A percentile compares a stretch with the other conserved stretches of the same genome.
Conservation (phyloP, 2,888 invertebrate species). For the Trilocha varians region DNA sequence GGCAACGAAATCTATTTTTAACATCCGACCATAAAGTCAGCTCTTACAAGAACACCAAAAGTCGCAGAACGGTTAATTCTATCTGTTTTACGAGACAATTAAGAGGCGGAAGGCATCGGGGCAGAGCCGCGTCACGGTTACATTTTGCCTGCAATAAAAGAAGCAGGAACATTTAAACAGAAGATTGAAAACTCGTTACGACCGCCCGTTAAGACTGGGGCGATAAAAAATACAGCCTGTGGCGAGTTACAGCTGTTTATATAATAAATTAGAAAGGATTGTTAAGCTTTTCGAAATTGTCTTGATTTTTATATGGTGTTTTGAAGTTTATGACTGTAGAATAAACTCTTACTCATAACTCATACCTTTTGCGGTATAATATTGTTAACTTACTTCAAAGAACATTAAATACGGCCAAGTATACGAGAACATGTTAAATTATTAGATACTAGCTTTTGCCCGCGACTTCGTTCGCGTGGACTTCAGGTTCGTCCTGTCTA, state of each 20-base stretch:
- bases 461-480: no score
- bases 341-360: no score
- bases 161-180: constrained; percentile 44
- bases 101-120: constrained; percentile 40
- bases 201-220: constrained; percentile 29
- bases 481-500: no score
- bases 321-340: no score
- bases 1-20: background rate
- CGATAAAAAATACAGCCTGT: constrained; percentile 18
- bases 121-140: constrained; percentile 36
- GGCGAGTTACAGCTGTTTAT: constrained; percentile 24
- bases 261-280: constrained; percentile 1
- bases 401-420: no score
- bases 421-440: no score
- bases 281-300: no score
- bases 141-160: constrained; percentile 47
- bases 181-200: constrained; percentile 48
- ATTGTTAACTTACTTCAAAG: no score
- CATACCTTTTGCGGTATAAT: no score
- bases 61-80: constrained; percentile 43
- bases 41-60: constrained; percentile 6
- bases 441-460: no score
- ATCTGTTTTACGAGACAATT: constrained; percentile 59
- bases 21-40: background rate
- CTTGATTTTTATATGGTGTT: no score